Evolutionary conservation across 2,113 vertebrate genomes (phyloP), one percentile per base, ranked within the genome.

Genomic region (Rutilus rutilus): DNA sequence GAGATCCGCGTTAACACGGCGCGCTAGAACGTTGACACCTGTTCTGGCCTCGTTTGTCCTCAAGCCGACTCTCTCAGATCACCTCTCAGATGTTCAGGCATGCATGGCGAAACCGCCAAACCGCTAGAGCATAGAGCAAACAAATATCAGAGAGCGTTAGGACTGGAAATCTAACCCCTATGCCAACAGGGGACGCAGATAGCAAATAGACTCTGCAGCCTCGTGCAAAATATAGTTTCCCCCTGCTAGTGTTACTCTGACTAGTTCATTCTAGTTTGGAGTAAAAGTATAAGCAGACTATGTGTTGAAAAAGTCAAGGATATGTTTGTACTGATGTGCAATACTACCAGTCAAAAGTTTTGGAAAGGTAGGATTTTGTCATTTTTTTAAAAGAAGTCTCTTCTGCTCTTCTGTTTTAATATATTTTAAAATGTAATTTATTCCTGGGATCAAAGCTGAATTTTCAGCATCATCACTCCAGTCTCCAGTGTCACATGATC

Each of bases 161-260:
- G 78, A 89, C 83, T 85, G 88, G 93, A 93, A 91, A 94, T 94
- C 91, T 87, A 91, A 93, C 90, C 91, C 87, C 27, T 54, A 90
- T 91, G 92, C 93, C 91, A 92, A 86, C 90, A 91, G 92, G 92
- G 60, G 92, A 94, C 91, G 91, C 90, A 92, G 92, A 94, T 91
- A 93, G 91, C 87, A 90, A 91, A 91, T 92, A 90, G 86, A 87
- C 88, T 59, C 83, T 71, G 73, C 85, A 87, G 91, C 91, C 92
- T 92, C 86, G 90, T 91, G 90, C 90, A 92, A 90, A 88, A 91
- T 92, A 93, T 93, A 90, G 91, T 91, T 92, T 94, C 90, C 15
- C 77, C 64, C 45, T 67, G 89, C 88, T 94, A 89, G 87, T 89
- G 91, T 91, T 92, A 91, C 91, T 88, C 87, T 59, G 87, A 71